phyloP scores from a whole-genome alignment of 1,140 invertebrate genomes.

The Philaenus spumarius region DNA sequence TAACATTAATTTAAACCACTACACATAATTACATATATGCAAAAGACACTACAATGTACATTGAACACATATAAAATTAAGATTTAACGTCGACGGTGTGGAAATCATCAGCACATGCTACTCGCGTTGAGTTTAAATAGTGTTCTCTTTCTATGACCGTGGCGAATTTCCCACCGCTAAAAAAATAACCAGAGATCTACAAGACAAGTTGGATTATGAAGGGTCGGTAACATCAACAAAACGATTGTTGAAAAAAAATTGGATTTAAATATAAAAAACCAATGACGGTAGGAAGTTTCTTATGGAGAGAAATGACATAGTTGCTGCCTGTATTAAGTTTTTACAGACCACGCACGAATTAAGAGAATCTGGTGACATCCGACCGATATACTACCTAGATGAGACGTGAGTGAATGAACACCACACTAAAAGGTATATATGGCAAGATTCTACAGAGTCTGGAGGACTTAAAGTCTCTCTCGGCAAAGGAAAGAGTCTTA shows the following conservation, averaged over 20 bases:
- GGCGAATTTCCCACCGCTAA: slow-evolving; percentile 1
- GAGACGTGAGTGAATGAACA: not conserved
- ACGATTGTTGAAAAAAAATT: not conserved
- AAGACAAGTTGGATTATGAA: not conserved
- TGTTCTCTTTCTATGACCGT: slow-evolving; percentile 3
- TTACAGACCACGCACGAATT: slow-evolving; percentile 1
- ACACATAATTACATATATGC: too few relatives aligned
- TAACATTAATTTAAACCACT: not conserved
- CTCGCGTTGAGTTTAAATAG: not conserved
- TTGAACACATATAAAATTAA: too few relatives aligned
- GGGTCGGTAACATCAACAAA: not conserved
- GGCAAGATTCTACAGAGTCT: not conserved
- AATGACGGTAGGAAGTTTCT: slow-evolving; percentile 6
- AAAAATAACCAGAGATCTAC: not conserved
- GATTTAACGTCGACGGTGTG: too few relatives aligned
- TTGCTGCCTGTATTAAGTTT: not conserved
- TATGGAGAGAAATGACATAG: not conserved
- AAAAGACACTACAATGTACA: too few relatives aligned
- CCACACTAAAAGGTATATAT: not conserved
- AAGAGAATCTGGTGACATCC: not conserved
- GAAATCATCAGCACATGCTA: too few relatives aligned
- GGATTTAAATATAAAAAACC: too few relatives aligned
- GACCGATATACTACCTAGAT: too few relatives aligned
- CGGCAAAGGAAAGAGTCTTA: not conserved
- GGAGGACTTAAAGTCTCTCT: not conserved